Evolutionary conservation across 2,797 vertebrate species (phyloP).

Genomic region (Sciaenops ocellatus): DNA sequence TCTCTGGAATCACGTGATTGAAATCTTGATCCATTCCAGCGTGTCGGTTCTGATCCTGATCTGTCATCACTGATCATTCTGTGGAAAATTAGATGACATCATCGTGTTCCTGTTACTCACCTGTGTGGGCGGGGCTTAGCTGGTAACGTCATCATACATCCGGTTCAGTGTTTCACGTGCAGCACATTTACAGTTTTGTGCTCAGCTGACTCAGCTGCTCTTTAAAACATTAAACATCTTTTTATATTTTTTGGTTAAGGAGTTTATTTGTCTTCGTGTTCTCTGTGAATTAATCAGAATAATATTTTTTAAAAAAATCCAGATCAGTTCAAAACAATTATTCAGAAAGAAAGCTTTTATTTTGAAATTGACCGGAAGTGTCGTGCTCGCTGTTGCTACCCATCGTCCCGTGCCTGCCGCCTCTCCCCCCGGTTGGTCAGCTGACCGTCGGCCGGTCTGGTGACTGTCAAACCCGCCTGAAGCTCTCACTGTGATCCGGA

Average conservation of each 20-base stretch:
- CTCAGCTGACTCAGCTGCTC: no score
- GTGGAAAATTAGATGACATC: no score
- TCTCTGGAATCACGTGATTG: no score
- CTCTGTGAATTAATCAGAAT: not conserved
- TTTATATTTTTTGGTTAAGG: no score
- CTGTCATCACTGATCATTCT: no score
- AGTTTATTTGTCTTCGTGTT: constrained; percentile 23
- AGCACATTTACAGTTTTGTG: not conserved
- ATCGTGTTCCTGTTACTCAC: constrained; percentile 1
- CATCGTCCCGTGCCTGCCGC: no score
- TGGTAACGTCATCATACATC: not conserved
- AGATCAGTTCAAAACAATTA: no score
- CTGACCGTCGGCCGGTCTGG: constrained; percentile 70
- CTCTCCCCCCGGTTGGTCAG: constrained; percentile 48
- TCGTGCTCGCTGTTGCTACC: rapidly evolving
- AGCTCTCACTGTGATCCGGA: constrained; percentile 12
- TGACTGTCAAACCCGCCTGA: constrained; percentile 54
- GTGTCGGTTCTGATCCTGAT: no score
- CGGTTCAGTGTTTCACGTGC: not conserved
- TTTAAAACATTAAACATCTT: no score
- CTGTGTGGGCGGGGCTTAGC: constrained; percentile 6
- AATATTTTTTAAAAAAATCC: not conserved
- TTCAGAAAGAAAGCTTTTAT: constrained; percentile 21
- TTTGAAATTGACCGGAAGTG: constrained; percentile 42
- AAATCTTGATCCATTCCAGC: no score